Base-by-base conservation (phyloP, 1,140 invertebrate genomes). In the Mycetomoellerius zeteki region DNA sequence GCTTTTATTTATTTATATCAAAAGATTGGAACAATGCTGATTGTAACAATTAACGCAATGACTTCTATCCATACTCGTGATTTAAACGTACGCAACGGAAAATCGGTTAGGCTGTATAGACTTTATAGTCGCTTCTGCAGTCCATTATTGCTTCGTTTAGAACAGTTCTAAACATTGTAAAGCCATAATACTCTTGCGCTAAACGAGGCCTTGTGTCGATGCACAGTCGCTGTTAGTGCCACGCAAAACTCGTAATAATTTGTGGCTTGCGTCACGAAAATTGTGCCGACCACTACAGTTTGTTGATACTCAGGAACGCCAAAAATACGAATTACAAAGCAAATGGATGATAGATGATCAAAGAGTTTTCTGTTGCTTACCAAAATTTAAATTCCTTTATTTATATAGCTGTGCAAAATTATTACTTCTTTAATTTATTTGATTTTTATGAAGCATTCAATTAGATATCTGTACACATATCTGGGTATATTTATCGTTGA, bases 101-200 rank as follows among this genome's bases (percentile, higher is more conserved):
- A 84, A 75, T 73, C 37, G 8, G 24, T 47, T 54, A 6, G 2
- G 69, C 54, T 65, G 19, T 37, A 24, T 24, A 50, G 91, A 89
- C 80, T 95, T 94, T 93, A 94, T 91, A 88, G 92, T 91, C 93
- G 94, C 93, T 95, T 94, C 94, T 95, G 95, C 94, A 95, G 94
- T 95, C 93, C 94, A 95, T 95, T 95, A 95, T 92, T 91, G 93
- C 92, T 93, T 92, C 94, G 94, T 95, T 95, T 95, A 94, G 91
- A 94, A 93, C 92, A 92, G 94, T 92, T 92, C 89, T 95, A 95
- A 95, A 95, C 94, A 95, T 92, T 93, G 90, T 90, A 91, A 92
- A 93, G 93, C 90, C 93, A 91, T 95, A 95, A 94, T 94, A 91
- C 93, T 91, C 92, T 90, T 89, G 91, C 91, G 85, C 86, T 92